Evolutionary conservation across 2,113 vertebrate species (phyloP), one percentile per base, ranked within the genome.

Genomic region (Tetrao urogallus): DNA sequence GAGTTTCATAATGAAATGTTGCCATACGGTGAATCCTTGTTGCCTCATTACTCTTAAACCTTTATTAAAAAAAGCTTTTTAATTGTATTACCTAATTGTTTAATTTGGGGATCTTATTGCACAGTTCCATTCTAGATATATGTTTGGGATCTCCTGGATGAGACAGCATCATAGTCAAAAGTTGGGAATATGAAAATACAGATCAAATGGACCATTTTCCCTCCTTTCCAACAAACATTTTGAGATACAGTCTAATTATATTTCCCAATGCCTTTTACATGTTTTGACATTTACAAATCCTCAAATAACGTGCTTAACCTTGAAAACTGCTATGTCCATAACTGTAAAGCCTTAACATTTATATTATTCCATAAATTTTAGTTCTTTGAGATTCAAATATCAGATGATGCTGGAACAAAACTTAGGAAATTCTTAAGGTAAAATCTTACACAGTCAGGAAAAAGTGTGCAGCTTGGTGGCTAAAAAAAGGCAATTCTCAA

Each of bases 11-110:
- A 85, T 84, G 78, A 92, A 90, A 79, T 80, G 61, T 82, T 90
- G 57, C 69, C 88, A 96, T 88, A 88, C 34, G 42, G 58, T 4
- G 19, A 92, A 82, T 78, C 45, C 34, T 91, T 38, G 65, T 93
- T 95, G 88, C 54, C 69, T 84, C 91, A 92, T 94, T 94, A 69
- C 85, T 92, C 64, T 94, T 92, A 92, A 96, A 91, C 4, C 60
- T 95, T 93, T 94, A 88, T 89, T 84, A 58, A 72, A 75, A 91
- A 86, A 75, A 66, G 17, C 28, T 60, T 88, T 94, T 84, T 17
- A 82, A 88, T 45, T 95, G 50, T 89, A 79, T 93, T 75, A 87
- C 43, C 92, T 94, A 85, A 81, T 34, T 91, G 56, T 86, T 84
- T 92, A 83, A 74, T 93, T 89, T 74, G 72, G 11, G 19, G 45